These are phyloP conservation scores for Listronotus oregonensis DNA, from an alignment of 1,140 invertebrate species.

Conservation along the genomic window DNA sequence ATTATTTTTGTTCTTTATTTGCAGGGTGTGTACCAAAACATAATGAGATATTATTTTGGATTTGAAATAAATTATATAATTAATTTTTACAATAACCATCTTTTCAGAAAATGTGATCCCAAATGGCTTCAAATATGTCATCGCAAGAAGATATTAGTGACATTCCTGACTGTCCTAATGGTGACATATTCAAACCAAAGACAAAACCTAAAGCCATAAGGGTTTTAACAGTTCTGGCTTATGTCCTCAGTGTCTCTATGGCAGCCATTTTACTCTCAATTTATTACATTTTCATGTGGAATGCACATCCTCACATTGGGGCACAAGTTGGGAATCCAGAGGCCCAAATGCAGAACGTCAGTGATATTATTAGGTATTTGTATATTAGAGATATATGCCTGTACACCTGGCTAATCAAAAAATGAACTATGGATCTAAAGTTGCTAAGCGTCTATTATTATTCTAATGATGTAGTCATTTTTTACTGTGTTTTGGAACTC, in stretches of 20 bases:
- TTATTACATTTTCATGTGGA: slow-evolving; percentile 84
- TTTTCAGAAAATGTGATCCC: too few relatives aligned
- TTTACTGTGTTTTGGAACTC: too few relatives aligned
- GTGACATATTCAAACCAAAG: slow-evolving; percentile 63
- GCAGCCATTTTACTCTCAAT: slow-evolving; percentile 78
- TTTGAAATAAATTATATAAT: too few relatives aligned
- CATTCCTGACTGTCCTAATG: slow-evolving; percentile 5
- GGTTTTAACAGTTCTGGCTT: slow-evolving; percentile 78
- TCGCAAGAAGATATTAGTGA: slow-evolving; percentile 17
- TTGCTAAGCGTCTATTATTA: too few relatives aligned
- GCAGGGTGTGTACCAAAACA: too few relatives aligned
- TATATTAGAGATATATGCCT: background rate
- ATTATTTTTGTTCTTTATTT: too few relatives aligned
- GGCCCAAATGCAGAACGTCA: background rate
- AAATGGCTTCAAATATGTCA: too few relatives aligned
- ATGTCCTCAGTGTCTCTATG: slow-evolving; percentile 78
- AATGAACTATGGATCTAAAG: too few relatives aligned
- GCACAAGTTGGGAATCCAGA: slow-evolving; percentile 13
- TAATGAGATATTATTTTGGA: too few relatives aligned
- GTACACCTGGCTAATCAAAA: too few relatives aligned
- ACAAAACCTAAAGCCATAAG: slow-evolving; percentile 66
- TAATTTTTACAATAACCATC: too few relatives aligned
- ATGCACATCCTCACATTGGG: slow-evolving; percentile 54
- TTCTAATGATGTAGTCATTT: too few relatives aligned
- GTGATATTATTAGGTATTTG: background rate